phyloP scores from a whole-genome alignment of 2,797 vertebrate genomes.

The Tapirus indicus region DNA sequence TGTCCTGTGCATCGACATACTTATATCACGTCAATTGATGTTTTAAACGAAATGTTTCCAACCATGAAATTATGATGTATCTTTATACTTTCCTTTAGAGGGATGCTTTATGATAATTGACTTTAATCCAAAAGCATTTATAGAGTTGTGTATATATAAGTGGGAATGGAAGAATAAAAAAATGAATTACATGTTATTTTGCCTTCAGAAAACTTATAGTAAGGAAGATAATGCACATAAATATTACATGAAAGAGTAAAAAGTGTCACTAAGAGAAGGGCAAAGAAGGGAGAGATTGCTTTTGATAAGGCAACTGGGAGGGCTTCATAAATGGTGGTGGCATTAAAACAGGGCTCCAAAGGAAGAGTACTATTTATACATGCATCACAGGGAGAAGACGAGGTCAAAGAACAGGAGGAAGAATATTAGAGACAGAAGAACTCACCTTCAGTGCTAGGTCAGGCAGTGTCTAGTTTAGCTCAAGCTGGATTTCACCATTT shows the following conservation, averaged over 20 bases:
- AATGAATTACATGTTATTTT: background rate
- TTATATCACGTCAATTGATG: background rate
- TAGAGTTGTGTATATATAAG: background rate
- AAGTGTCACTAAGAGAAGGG: background rate
- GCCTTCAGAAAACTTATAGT: background rate
- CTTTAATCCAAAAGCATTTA: background rate
- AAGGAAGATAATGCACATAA: background rate
- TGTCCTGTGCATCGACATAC: background rate
- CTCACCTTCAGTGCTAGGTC: background rate
- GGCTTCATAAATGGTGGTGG: background rate
- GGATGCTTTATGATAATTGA: background rate
- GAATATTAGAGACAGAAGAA: background rate
- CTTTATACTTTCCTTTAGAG: background rate
- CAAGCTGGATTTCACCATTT: background rate
- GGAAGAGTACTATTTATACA: background rate
- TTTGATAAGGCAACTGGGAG: background rate
- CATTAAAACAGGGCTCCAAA: background rate
- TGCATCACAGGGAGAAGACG: background rate
- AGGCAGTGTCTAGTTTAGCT: background rate
- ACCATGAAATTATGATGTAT: background rate
- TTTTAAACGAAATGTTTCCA: conserved; percentile 25
- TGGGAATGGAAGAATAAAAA: background rate
- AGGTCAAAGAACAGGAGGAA: background rate
- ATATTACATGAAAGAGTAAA: background rate
- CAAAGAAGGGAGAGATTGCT: background rate